Evolutionary conservation across 2,888 invertebrate species (phyloP).

Genomic region (Xylota segnis): DNA sequence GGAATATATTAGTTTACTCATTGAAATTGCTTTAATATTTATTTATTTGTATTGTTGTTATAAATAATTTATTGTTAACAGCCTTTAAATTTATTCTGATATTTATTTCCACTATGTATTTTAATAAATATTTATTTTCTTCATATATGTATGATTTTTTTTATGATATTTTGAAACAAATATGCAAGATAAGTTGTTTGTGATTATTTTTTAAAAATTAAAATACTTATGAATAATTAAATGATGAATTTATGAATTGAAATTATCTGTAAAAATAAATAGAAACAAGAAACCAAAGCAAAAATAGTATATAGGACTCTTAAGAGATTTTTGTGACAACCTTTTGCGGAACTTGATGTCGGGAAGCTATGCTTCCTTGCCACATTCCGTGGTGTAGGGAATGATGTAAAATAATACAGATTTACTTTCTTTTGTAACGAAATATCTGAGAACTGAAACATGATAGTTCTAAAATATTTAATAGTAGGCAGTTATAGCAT

Average conservation of each 20-base stretch:
- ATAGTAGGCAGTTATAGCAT: too few relatives aligned
- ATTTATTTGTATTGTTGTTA: constrained; percentile 5
- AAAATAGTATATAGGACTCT: neutral
- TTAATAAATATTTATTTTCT: constrained; percentile 17
- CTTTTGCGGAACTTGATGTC: neutral
- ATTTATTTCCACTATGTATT: constrained; percentile 39
- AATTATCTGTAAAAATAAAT: too few relatives aligned
- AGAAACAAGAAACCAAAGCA: neutral
- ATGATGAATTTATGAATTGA: neutral
- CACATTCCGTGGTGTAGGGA: too few relatives aligned
- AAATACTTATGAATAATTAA: neutral
- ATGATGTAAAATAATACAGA: too few relatives aligned
- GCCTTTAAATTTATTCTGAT: constrained; percentile 56
- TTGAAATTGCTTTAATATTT: constrained; percentile 20
- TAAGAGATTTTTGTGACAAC: neutral
- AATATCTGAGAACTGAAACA: too few relatives aligned
- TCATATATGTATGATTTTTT: neutral
- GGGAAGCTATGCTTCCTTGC: too few relatives aligned
- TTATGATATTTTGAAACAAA: neutral
- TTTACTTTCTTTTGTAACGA: too few relatives aligned
- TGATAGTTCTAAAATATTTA: too few relatives aligned
- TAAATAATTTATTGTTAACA: constrained; percentile 40
- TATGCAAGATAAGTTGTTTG: neutral
- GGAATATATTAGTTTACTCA: constrained; percentile 6
- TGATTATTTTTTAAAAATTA: neutral